These are phyloP conservation scores for Corticium candelabrum DNA, from an alignment of 37 sponge, comb jelly and placozoan species.

Conservation along the genomic window DNA sequence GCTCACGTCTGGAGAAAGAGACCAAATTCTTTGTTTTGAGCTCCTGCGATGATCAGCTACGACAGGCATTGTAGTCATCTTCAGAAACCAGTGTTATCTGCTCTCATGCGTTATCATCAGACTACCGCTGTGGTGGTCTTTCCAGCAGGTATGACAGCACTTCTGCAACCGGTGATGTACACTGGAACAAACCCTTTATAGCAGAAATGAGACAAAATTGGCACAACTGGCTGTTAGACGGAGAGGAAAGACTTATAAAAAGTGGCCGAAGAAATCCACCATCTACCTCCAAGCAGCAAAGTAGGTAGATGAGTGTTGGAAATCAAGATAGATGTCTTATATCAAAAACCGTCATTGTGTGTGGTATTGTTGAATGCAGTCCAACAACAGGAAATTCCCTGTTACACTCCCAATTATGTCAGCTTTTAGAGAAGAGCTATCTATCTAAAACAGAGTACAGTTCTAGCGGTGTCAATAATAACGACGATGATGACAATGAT, in stretches of 20 bases:
- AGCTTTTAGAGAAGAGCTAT: no score
- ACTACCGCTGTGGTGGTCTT: neutral
- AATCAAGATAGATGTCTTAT: neutral
- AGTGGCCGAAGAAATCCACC: neutral
- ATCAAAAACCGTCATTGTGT: neutral
- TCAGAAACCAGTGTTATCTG: neutral
- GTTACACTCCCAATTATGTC: no score
- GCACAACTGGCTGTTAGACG: neutral
- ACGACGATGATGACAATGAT: no score
- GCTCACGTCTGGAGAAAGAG: neutral
- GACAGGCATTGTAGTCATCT: neutral
- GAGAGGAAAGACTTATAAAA: neutral
- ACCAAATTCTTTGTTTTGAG: neutral
- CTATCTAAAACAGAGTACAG: no score
- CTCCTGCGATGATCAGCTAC: neutral
- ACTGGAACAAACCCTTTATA: neutral
- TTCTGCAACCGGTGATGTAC: neutral
- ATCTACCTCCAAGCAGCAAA: neutral
- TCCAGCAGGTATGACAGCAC: neutral
- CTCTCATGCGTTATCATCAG: neutral
- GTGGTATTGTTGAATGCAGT: neutral
- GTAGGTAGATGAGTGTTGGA: neutral
- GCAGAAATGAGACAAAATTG: conserved; percentile 13
- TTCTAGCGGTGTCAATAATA: no score
- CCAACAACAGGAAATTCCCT: no score